These are phyloP conservation scores for Syndactyla subalaris DNA, from an alignment of 2,797 vertebrate species.

Conservation along the genomic window DNA sequence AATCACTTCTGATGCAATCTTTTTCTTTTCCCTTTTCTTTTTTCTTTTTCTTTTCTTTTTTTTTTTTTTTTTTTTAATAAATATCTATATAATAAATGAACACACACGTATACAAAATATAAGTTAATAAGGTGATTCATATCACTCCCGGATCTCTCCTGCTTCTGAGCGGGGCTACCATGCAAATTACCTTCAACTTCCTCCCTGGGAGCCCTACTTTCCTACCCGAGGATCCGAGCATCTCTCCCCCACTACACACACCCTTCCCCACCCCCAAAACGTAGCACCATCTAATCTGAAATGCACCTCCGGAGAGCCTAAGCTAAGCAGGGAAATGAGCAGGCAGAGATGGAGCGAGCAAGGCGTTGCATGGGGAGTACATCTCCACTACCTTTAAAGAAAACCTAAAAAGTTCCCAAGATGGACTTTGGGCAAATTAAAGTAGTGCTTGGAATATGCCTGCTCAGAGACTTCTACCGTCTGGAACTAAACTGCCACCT, in stretches of 20 bases:
- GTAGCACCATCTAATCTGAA: slow-evolving; percentile 57
- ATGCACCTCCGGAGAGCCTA: slow-evolving; percentile 64
- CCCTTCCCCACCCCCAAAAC: slow-evolving; percentile 4
- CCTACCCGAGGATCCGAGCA: slow-evolving; percentile 45
- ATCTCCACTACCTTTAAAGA: slow-evolving; percentile 51
- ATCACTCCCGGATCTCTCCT: background rate
- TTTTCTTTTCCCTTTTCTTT: background rate
- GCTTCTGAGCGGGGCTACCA: background rate
- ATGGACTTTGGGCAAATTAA: slow-evolving; percentile 23
- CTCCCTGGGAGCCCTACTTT: slow-evolving; percentile 64
- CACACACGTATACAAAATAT: background rate
- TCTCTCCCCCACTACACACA: slow-evolving; percentile 58
- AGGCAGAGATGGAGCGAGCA: slow-evolving; percentile 1
- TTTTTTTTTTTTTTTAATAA: background rate
- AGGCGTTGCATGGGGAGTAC: background rate
- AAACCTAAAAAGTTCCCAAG: slow-evolving; percentile 69
- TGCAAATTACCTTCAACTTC: slow-evolving; percentile 75
- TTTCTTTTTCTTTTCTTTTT: too few relatives aligned
- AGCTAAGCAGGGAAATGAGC: slow-evolving; percentile 61
- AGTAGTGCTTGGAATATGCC: background rate
- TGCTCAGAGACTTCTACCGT: background rate
- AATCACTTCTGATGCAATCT: background rate
- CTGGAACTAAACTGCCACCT: slow-evolving; percentile 21
- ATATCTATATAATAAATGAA: background rate
- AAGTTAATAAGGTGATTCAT: background rate